Evolutionary conservation across 2,888 invertebrate species (phyloP).

Genomic region (Cheilosia urbana): DNA sequence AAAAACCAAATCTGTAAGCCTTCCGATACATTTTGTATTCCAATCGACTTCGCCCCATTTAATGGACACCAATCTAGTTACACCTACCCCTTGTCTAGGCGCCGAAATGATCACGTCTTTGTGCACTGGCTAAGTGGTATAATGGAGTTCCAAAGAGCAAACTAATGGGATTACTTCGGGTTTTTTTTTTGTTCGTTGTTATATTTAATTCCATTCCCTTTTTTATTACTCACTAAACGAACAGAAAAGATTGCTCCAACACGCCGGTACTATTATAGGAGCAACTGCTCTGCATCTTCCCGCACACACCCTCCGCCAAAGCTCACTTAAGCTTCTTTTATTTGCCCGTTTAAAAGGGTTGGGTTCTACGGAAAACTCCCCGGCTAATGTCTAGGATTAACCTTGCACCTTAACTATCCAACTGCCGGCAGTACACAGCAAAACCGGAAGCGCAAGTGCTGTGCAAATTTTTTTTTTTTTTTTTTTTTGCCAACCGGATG

Average conservation of each 20-base stretch:
- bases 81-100: neutral
- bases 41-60: neutral
- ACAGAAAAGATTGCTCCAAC: slow-evolving; percentile 38
- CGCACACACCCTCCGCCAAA: slow-evolving; percentile 4
- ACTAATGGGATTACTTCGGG: slow-evolving; percentile 30
- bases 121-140: neutral
- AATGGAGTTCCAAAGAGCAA: neutral
- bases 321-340: slow-evolving; percentile 58
- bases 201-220: slow-evolving; percentile 12
- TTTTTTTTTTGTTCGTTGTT: slow-evolving; percentile 5
- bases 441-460: slow-evolving; percentile 59
- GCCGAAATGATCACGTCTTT: neutral
- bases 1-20: no score
- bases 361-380: slow-evolving; percentile 34
- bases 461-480: slow-evolving; percentile 38
- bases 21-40: neutral
- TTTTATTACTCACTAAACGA: slow-evolving; percentile 30
- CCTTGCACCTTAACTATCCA: slow-evolving; percentile 57
- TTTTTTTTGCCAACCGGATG: slow-evolving; percentile 56
- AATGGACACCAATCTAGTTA: neutral
- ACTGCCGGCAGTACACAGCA: slow-evolving; percentile 34
- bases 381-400: slow-evolving; percentile 67
- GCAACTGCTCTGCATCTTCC: slow-evolving; percentile 22
- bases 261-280: slow-evolving; percentile 26
- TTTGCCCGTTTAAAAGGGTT: slow-evolving; percentile 36